Conservation (phyloP, 2,888 invertebrate genomes). For the Erebia aethiops region DNA sequence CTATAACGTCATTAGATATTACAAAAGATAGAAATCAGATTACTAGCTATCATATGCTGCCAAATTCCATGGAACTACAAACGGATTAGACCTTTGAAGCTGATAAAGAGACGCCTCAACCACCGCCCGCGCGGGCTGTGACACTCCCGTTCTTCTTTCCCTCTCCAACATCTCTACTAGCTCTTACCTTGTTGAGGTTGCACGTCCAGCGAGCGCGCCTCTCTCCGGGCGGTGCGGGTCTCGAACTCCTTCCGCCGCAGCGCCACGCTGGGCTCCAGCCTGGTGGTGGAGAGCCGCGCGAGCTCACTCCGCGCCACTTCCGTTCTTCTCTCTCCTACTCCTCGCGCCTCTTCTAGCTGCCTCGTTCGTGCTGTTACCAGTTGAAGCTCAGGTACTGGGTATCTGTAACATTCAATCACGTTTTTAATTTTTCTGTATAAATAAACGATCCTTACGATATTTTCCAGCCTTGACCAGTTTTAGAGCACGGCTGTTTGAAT, state of each 20-base stretch:
- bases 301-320: slow-evolving; percentile 87
- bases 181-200: slow-evolving; percentile 69
- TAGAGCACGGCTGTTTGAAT: no score
- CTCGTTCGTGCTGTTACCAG: slow-evolving; percentile 88
- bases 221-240: slow-evolving; percentile 73
- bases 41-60: no score
- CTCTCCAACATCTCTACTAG: slow-evolving; percentile 62
- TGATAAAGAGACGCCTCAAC: no score
- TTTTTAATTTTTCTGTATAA: neutral
- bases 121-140: slow-evolving; percentile 86
- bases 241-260: slow-evolving; percentile 89
- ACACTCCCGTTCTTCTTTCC: slow-evolving; percentile 87
- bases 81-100: no score
- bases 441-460: no score
- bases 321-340: slow-evolving; percentile 85
- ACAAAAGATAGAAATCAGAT: no score
- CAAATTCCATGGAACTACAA: no score
- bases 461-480: no score
- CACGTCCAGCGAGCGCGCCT: slow-evolving; percentile 75
- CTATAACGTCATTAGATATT: no score
- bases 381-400: slow-evolving; percentile 81
- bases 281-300: slow-evolving; percentile 85
- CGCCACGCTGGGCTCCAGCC: slow-evolving; percentile 89
- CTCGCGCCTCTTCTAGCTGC: slow-evolving; percentile 87
- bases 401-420: slow-evolving; percentile 51